Evolutionary conservation across 2,113 vertebrate genomes (phyloP).

Genomic region (Genyomyrus donnyi): DNA sequence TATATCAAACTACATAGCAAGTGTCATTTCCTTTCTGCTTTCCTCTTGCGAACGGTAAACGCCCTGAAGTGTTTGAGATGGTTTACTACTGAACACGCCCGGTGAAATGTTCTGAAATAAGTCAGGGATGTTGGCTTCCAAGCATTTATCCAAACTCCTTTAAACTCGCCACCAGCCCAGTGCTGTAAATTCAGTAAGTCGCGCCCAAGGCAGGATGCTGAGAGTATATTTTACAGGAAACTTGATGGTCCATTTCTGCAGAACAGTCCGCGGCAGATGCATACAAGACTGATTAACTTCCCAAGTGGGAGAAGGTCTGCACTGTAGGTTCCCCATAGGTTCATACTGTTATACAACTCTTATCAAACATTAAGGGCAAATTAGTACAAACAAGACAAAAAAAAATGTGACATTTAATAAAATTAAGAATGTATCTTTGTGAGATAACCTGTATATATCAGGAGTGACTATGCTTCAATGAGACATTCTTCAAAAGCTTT

Average conservation of each 20-base stretch:
- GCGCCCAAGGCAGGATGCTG: not conserved
- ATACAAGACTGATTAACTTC: not conserved
- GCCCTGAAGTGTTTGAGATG: not conserved
- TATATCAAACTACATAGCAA: not conserved
- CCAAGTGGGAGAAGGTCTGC: not conserved
- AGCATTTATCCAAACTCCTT: not conserved
- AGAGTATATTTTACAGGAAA: not conserved
- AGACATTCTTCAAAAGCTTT: not conserved
- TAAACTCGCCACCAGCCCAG: not conserved
- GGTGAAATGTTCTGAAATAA: not conserved
- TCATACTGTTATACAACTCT: not conserved
- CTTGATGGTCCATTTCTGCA: not conserved
- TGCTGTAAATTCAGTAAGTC: not conserved
- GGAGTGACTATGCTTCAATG: not conserved
- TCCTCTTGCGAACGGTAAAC: not conserved
- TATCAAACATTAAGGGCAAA: not conserved
- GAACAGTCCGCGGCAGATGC: not conserved
- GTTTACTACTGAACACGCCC: not conserved
- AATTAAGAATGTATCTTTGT: not conserved
- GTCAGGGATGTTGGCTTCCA: not conserved
- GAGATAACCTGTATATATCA: not conserved
- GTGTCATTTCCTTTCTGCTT: not conserved
- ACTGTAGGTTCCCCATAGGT: not conserved
- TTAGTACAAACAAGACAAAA: not conserved
- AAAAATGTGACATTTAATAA: not conserved